Conservation (phyloP, 2,797 vertebrate species). For the Sebastes alutus region DNA sequence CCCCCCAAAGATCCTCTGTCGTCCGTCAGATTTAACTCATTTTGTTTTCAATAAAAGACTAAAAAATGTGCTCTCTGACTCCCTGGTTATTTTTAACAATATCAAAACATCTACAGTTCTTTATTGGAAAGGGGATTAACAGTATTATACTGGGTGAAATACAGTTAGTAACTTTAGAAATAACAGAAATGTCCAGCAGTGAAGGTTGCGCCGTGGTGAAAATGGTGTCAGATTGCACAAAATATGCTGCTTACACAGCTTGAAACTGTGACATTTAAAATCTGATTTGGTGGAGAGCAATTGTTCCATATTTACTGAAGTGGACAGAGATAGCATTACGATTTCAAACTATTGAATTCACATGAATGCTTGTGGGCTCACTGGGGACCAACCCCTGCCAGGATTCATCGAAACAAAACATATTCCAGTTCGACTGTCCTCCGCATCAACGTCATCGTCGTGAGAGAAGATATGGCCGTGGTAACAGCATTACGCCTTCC, state of each 20-base stretch:
- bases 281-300: not conserved
- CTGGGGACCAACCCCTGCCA: not conserved
- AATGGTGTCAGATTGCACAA: not conserved
- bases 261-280: slow-evolving; percentile 2
- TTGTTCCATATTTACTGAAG: not conserved
- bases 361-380: not conserved
- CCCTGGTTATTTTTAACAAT: too few relatives aligned
- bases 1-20: not conserved
- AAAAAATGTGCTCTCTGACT: too few relatives aligned
- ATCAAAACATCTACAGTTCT: not conserved
- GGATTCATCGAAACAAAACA: slow-evolving; percentile 24
- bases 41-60: too few relatives aligned
- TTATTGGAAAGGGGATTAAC: not conserved
- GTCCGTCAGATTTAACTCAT: too few relatives aligned
- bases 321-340: not conserved
- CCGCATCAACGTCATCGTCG: slow-evolving; percentile 18
- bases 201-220: not conserved
- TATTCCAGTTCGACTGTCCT: not conserved
- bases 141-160: not conserved
- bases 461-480: slow-evolving; percentile 12
- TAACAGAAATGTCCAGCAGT: not conserved
- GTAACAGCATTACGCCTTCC: slow-evolving; percentile 11
- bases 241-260: not conserved
- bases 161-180: not conserved
- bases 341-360: not conserved